A percentile compares a stretch with the other conserved stretches of the same genome.
Evolutionary conservation across 1,140 invertebrate genomes (phyloP).

Genomic region (Drosophila lini): DNA sequence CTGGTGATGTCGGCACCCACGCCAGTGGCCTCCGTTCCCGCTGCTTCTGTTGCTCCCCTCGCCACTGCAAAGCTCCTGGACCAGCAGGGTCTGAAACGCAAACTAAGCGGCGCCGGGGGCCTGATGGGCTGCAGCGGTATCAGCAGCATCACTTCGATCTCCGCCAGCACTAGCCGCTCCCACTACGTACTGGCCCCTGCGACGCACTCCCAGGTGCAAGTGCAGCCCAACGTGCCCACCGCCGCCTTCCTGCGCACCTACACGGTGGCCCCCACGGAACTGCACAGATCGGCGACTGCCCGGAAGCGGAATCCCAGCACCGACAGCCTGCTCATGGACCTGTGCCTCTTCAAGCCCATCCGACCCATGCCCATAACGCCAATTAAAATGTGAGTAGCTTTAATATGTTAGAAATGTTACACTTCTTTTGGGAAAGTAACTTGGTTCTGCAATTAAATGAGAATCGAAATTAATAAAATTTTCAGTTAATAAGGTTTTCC

Average conservation of each 20-base stretch:
- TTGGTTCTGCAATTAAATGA: not conserved
- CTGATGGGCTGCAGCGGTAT: conserved; percentile 42
- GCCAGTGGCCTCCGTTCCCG: conserved; percentile 19
- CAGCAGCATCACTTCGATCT: conserved; percentile 19
- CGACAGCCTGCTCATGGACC: conserved; percentile 87
- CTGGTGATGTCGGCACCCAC: conserved; percentile 69
- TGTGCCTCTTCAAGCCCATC: conserved; percentile 87
- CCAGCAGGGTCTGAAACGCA: conserved; percentile 57
- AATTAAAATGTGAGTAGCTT: conserved; percentile 72
- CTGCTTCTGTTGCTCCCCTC: conserved; percentile 4
- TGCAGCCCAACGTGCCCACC: conserved; percentile 48
- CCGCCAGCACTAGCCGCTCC: conserved; percentile 19
- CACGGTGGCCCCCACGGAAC: conserved; percentile 62
- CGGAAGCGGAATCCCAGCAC: conserved; percentile 84
- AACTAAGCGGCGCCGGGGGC: conserved; percentile 56
- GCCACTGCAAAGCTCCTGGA: conserved; percentile 12
- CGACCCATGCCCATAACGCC: conserved; percentile 85
- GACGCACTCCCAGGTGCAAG: conserved; percentile 12
- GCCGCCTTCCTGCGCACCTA: conserved; percentile 56
- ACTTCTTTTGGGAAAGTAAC: no score
- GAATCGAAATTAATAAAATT: not conserved
- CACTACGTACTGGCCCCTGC: conserved; percentile 16
- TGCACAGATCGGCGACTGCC: conserved; percentile 71
- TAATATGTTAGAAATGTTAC: no score
- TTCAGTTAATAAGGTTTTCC: no score